phyloP scores from a whole-genome alignment of 2,888 invertebrate species.

The Pterostichus madidus region DNA sequence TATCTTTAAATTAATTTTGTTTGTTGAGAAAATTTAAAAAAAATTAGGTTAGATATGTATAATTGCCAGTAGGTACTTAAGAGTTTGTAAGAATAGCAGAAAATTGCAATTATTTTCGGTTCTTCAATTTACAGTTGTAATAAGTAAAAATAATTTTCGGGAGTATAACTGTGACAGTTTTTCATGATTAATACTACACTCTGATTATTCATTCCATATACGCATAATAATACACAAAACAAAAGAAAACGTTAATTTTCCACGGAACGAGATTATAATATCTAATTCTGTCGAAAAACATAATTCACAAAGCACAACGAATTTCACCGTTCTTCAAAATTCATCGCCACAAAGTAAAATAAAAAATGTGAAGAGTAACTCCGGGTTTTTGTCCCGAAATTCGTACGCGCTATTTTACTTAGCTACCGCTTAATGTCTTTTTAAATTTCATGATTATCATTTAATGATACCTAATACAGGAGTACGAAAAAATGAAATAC shows the following conservation, averaged over 20 bases:
- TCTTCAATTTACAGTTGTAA: constrained; percentile 25
- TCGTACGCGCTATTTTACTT: constrained; percentile 61
- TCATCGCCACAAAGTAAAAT: constrained; percentile 5
- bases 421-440: constrained; percentile 64
- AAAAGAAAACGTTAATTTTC: constrained; percentile 15
- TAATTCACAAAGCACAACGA: constrained; percentile 56
- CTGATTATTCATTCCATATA: constrained; percentile 39
- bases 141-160: constrained; percentile 9
- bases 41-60: no score
- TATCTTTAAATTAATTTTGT: no score
- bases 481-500: constrained; percentile 58
- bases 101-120: background rate
- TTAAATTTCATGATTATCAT: constrained; percentile 65
- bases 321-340: constrained; percentile 55
- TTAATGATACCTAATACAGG: constrained; percentile 64
- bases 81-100: no score
- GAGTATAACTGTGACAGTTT: constrained; percentile 38
- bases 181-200: background rate
- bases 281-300: constrained; percentile 51
- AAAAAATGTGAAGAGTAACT: constrained; percentile 7
- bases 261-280: constrained; percentile 44
- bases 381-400: constrained; percentile 24
- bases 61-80: no score
- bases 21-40: no score
- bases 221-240: constrained; percentile 25